Base-by-base conservation (phyloP, 1,140 invertebrate genomes). In the Caenorhabditis remanei region DNA sequence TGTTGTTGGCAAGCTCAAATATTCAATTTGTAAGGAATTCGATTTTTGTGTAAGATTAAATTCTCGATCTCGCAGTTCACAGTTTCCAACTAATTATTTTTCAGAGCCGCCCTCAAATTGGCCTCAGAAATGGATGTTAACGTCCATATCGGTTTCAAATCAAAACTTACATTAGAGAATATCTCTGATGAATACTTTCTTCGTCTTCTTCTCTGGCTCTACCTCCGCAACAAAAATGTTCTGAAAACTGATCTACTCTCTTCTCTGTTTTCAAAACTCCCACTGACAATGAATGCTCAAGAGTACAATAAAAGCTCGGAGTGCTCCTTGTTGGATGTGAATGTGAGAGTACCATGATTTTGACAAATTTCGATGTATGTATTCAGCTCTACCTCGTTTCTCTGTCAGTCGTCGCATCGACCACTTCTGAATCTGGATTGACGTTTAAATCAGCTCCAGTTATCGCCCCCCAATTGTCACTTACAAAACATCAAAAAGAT, bases 401-500 rank as follows among this genome's bases (percentile, higher is more conserved):
- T 11, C 46, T 79, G 14, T 79, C 71, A 8, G n/a, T 50, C 4
- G 71, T 79, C 14, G 16, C 71, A 13, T 79, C 71, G 2, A 79
- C 71, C 4, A 79, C 71, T 14, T 53, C 71, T 21, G 71, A 79
- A 53, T 24, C 71, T 21, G 71, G 71, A 79, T 53, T 50, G 46
- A 79, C 71, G 24, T 24, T 50, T n/a, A 79, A 79, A 32, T 79
- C 71, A 13, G 40, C 43, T 7, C 46, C 40, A 4, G 11, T n/a
- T 24, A n/a, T 79, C 24, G 46, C 71, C 13, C 32, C 71, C 11
- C 71, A 79, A 50, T 24, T 79, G 24, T 50, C 71, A 3, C 21
- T 79, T 7, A 79, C 71, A 9, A 79, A 79, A 24, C 71, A 53
- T 53, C 71, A 79, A 53, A 79, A 79, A 79, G 46, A 79, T 79